Evolutionary conservation across 2,113 vertebrate genomes (phyloP), one percentile per base, ranked within the genome.

Genomic region (Psettodes erumei): DNA sequence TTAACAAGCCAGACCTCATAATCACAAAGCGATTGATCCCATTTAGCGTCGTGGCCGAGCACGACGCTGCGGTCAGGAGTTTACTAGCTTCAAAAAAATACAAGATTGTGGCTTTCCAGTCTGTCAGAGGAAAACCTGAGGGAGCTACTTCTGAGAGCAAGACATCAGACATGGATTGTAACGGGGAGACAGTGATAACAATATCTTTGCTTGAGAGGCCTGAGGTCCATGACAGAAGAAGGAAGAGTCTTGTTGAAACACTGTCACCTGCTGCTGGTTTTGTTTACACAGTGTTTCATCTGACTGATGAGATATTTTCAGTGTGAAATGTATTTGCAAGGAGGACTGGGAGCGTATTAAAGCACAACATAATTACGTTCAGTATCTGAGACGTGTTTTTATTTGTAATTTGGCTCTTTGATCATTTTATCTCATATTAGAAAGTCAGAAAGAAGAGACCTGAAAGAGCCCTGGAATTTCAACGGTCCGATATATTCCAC

Each of bases 131-230:
- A 72, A 71, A 82, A 78, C 81, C 69, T 75, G 73, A 79, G 80
- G 74, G 77, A 82, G 64, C 51, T 8, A 5, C 54, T 43, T 5
- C 53, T 21, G 50, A 69, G 69, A 90, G 82, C 47, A 85, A 90
- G 86, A 90, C 80, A 78, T 87, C 82, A 87, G 78, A 68, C 56
- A 48, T 43, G 74, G 74, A 45, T n/a, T 9, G 48, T 42, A 70
- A 69, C 70, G 1, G 48, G 48, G 43, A 70, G 78, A 75, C 80
- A 54, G 68, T 40, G 79, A 85, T 70, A 74, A 79, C 68, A 79
- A 76, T 72, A 64, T 81, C 76, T 84, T 75, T 72, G 78, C 80
- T 71, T 76, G 61, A 64, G 59, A 62, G 68, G 73, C 47, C 69
- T 4, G 1, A 51, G 40, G 37, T 60, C 40, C 0, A 11, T 68